Evolutionary conservation across 2,113 vertebrate species (phyloP).

Genomic region (Paracanthobrama guichenoti): DNA sequence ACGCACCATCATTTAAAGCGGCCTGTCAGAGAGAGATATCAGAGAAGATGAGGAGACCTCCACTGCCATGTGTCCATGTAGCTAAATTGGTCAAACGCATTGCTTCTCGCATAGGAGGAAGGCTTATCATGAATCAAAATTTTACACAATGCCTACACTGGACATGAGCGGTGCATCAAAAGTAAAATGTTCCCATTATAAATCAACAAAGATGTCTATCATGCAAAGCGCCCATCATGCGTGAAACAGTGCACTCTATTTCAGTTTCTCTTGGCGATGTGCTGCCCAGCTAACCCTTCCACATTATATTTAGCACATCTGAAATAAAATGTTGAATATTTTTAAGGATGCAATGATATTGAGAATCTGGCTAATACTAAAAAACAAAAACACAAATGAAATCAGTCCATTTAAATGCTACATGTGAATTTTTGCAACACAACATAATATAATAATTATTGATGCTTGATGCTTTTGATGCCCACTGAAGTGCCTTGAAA

Average conservation of each 20-base stretch:
- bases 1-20: background rate
- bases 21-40: constrained; percentile 4
- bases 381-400: background rate
- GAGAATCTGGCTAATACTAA: background rate
- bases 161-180: background rate
- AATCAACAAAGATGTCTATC: background rate
- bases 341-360: background rate
- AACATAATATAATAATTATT: background rate
- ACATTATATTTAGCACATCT: background rate
- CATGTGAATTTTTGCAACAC: background rate
- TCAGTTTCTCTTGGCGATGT: background rate
- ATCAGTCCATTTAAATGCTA: background rate
- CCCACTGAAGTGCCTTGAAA: too few relatives aligned
- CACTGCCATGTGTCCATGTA: background rate
- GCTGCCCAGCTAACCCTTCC: background rate
- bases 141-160: background rate
- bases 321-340: background rate
- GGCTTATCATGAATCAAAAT: background rate
- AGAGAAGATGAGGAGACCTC: background rate
- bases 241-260: background rate
- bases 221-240: background rate
- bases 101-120: background rate
- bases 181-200: background rate
- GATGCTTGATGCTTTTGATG: too few relatives aligned
- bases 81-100: background rate